Percentiles rank a stretch among this genome's conserved stretches.
phyloP scores from a whole-genome alignment of 2,888 invertebrate genomes.

The Amiota mariae region DNA sequence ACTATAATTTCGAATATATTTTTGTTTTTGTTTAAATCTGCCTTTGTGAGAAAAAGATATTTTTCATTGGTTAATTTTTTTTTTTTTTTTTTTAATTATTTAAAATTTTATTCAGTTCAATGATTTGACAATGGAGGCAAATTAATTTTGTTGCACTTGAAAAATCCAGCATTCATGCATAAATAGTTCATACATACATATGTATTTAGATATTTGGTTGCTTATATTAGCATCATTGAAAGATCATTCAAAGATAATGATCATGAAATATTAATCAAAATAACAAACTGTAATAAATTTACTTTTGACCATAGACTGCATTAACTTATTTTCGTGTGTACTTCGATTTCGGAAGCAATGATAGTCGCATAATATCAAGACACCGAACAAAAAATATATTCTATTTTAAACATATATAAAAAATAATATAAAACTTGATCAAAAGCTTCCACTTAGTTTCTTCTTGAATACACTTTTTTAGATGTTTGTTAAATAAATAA shows the following conservation, averaged over 20 bases:
- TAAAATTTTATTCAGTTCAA: not conserved
- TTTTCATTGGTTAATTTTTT: not conserved
- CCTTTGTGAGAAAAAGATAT: conserved; percentile 3
- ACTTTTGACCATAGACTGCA: not conserved
- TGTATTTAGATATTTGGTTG: not conserved
- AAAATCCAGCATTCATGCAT: not conserved
- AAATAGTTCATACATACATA: not conserved
- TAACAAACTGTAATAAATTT: not conserved
- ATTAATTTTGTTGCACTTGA: not conserved
- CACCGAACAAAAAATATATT: no score
- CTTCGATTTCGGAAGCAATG: no score
- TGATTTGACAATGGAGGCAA: not conserved
- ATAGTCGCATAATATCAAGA: no score
- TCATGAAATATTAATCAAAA: not conserved
- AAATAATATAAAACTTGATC: no score
- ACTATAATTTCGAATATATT: not conserved
- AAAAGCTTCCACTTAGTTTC: no score
- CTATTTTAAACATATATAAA: no score
- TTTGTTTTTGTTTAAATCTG: not conserved
- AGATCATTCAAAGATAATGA: not conserved
- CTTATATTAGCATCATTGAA: not conserved
- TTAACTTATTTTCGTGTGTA: no score
- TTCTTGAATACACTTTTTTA: no score
- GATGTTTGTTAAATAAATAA: no score
- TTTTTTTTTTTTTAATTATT: no score